Evolutionary conservation across 1,140 invertebrate species (phyloP), one percentile per base, ranked within the genome.

Genomic region (Brachionus paranguensis): DNA sequence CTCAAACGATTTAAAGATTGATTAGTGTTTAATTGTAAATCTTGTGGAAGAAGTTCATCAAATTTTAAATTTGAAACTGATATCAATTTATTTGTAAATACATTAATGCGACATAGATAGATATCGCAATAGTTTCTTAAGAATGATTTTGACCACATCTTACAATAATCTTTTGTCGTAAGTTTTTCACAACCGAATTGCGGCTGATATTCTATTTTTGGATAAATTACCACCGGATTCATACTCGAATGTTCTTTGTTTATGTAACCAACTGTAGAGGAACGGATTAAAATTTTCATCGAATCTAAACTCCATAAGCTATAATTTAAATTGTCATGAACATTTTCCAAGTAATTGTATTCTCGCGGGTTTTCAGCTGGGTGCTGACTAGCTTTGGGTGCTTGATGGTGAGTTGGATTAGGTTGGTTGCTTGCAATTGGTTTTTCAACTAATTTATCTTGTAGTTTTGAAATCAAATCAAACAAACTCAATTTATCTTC

Each of bases 181-280:
- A 81, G 43, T 27, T 33, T 81, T 81, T 81, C 78, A 27, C 53
- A 60, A 0, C 78, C 78, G 24, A 81, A 81, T 27, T 81, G 78
- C 3, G 78, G 78, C 27, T 81, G 78, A 29, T 81, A 81, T 14
- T 81, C 78, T 8, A 81, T 64, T 37, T 81, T 81, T 27, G 78
- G 53, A 68, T 81, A n/a, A 10, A 81, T 1, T 6, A 64, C 53
- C 6, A 81, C 29, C 6, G 37, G 55, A 17, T 81, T 81, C 53
- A 64, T 60, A 68, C 78, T 81, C 33, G 78, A 81, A 8, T 81
- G 53, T n/a, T 81, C 78, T 45, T 41, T 60, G 12, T 81, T 81
- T 81, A 81, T n/a, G 27, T 81, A 81, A 6, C 78, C 78, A 27
- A 37, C 78, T 10, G 64, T 68, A 10, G 53, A 64, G 11, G 50